A percentile compares a stretch with the other conserved stretches of the same genome.
Evolutionary conservation across 2,888 invertebrate species (phyloP).

Genomic region (Acheta domesticus): DNA sequence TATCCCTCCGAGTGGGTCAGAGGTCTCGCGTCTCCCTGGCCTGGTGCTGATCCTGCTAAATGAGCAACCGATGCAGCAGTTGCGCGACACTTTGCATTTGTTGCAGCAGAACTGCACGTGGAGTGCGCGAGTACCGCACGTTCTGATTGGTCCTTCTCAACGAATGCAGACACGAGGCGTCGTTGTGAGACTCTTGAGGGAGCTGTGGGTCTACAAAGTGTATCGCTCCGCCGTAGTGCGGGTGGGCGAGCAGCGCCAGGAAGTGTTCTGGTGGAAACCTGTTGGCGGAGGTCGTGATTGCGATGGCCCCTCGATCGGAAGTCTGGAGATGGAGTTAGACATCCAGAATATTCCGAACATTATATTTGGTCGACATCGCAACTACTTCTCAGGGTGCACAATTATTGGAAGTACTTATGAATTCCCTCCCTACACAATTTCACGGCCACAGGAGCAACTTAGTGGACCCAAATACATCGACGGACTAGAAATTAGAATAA

Average conservation of each 20-base stretch:
- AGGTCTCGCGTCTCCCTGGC: too few relatives aligned
- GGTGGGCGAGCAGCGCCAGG: background rate
- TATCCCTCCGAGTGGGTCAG: too few relatives aligned
- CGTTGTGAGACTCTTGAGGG: background rate
- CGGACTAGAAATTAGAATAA: background rate
- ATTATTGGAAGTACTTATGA: background rate
- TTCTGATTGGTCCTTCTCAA: too few relatives aligned
- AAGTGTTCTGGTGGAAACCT: background rate
- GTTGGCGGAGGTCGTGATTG: background rate
- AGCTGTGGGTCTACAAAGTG: background rate
- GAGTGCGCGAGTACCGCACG: too few relatives aligned
- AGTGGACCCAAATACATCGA: background rate
- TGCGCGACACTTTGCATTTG: too few relatives aligned
- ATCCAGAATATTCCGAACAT: background rate
- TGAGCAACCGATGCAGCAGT: too few relatives aligned
- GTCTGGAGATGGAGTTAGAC: background rate
- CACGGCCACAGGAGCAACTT: background rate
- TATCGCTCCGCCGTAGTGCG: background rate
- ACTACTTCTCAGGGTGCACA: background rate
- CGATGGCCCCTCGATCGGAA: background rate
- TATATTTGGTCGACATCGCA: background rate
- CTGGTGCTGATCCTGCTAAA: too few relatives aligned
- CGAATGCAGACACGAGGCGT: too few relatives aligned
- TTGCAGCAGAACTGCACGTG: too few relatives aligned
- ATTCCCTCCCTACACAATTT: background rate